Evolutionary conservation across 2,888 invertebrate genomes (phyloP).

Genomic region (Liposcelis brunnea): DNA sequence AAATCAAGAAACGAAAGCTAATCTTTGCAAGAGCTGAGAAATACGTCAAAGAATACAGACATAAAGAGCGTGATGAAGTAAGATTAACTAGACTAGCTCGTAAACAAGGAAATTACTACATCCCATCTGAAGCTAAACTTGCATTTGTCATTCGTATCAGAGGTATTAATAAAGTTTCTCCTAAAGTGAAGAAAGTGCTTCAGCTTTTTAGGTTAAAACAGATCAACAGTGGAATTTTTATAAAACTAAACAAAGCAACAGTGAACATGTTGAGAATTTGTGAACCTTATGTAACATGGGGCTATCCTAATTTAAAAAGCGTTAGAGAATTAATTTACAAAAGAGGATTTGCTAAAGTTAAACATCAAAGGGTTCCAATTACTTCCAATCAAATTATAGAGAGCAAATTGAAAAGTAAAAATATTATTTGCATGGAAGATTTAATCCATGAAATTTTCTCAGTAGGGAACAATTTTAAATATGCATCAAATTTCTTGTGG

Average conservation of each 20-base stretch:
- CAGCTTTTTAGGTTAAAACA: slow-evolving; percentile 93
- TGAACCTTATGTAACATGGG: slow-evolving; percentile 98
- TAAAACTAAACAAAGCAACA: slow-evolving; percentile 95
- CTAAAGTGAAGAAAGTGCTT: slow-evolving; percentile 71
- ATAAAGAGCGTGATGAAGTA: slow-evolving; percentile 78
- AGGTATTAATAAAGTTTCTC: slow-evolving; percentile 74
- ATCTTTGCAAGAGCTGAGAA: slow-evolving; percentile 93
- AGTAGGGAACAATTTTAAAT: slow-evolving; percentile 70
- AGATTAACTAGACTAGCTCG: slow-evolving; percentile 75
- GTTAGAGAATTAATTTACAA: slow-evolving; percentile 95
- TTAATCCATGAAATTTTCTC: slow-evolving; percentile 92
- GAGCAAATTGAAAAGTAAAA: slow-evolving; percentile 45
- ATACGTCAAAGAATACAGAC: slow-evolving; percentile 89
- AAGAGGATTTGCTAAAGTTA: slow-evolving; percentile 89
- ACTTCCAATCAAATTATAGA: slow-evolving; percentile 91
- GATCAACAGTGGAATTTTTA: slow-evolving; percentile 98
- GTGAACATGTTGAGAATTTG: slow-evolving; percentile 97
- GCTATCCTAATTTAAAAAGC: slow-evolving; percentile 94
- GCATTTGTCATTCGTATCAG: slow-evolving; percentile 97
- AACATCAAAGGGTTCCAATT: slow-evolving; percentile 76
- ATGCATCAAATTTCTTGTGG: slow-evolving; percentile 97
- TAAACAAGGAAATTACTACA: slow-evolving; percentile 87
- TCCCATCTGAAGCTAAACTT: slow-evolving; percentile 87
- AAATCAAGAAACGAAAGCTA: slow-evolving; percentile 63
- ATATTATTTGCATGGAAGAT: slow-evolving; percentile 95